phyloP scores from a whole-genome alignment of 64 coral and sea anemone genomes.

The Astreopora myriophthalma region DNA sequence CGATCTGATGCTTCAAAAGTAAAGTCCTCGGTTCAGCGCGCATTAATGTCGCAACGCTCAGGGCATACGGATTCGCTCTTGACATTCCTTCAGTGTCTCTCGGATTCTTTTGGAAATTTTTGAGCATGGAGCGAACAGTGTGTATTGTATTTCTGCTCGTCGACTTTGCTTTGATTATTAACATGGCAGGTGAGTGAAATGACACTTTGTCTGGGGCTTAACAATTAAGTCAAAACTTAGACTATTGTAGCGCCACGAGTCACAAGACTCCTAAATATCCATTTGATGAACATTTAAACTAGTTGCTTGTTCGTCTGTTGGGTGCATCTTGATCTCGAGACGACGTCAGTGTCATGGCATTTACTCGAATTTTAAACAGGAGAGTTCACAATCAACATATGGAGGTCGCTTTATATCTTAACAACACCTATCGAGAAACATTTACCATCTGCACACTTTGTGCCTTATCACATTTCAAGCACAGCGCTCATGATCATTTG shows the following conservation, averaged over 20 bases:
- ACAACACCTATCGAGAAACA: neutral
- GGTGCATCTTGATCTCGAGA: neutral
- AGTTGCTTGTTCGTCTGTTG: neutral
- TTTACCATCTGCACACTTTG: neutral
- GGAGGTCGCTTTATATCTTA: neutral
- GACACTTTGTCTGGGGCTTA: neutral
- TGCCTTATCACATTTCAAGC: neutral
- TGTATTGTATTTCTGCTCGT: constrained; percentile 3
- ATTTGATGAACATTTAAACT: neutral
- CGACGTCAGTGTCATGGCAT: neutral
- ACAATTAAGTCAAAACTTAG: neutral
- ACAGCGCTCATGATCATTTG: neutral
- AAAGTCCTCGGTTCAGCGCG: neutral
- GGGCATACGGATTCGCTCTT: neutral
- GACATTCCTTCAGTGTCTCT: neutral
- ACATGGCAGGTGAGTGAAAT: neutral
- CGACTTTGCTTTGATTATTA: neutral
- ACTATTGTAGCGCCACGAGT: neutral
- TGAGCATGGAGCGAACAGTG: neutral
- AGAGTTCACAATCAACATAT: neutral
- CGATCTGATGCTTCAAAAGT: neutral
- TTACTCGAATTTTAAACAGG: neutral
- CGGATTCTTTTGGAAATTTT: neutral
- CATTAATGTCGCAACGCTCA: constrained; percentile 16
- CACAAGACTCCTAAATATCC: neutral